Evolutionary conservation across 2,888 invertebrate species (phyloP).

Genomic region (Callyntrura guangdongensis): DNA sequence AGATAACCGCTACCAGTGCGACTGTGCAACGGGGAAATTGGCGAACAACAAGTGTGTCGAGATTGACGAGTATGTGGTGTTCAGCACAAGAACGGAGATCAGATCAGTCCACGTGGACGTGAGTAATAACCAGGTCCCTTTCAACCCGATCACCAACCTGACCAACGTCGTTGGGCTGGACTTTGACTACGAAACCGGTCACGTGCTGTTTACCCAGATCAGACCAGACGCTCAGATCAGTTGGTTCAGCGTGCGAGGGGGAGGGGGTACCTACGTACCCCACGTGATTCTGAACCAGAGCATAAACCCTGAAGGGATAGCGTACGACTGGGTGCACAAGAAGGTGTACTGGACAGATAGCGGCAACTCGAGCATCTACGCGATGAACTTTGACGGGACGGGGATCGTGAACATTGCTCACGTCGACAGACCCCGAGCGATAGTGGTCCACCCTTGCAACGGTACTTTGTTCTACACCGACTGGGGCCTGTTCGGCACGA

Average conservation of each 20-base stretch:
- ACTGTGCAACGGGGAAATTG: slow-evolving; percentile 96
- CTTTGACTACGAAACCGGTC: slow-evolving; percentile 96
- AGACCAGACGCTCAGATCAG: slow-evolving; percentile 96
- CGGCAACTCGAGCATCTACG: slow-evolving; percentile 96
- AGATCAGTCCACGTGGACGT: slow-evolving; percentile 96
- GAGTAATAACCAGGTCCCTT: slow-evolving; percentile 92
- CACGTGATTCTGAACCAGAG: slow-evolving; percentile 90
- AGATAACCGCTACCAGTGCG: slow-evolving; percentile 88
- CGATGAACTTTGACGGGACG: slow-evolving; percentile 96
- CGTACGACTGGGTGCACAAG: slow-evolving; percentile 99
- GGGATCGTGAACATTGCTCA: slow-evolving; percentile 96
- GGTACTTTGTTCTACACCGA: slow-evolving; percentile 97
- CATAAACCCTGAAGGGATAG: slow-evolving; percentile 97
- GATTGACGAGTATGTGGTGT: slow-evolving; percentile 96
- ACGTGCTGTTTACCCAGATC: slow-evolving; percentile 96
- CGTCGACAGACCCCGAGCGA: slow-evolving; percentile 97
- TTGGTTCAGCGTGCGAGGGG: slow-evolving; percentile 90
- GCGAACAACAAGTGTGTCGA: slow-evolving; percentile 91
- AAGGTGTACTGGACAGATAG: slow-evolving; percentile 99
- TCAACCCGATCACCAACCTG: slow-evolving; percentile 92
- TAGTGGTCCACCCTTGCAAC: slow-evolving; percentile 98
- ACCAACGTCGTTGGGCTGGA: slow-evolving; percentile 98
- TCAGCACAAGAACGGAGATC: slow-evolving; percentile 97
- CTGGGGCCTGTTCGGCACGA: slow-evolving; percentile 97
- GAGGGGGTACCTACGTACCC: slow-evolving; percentile 87